Percentiles rank a stretch among this genome's conserved stretches.
Conservation (phyloP, 2,113 vertebrate genomes). For the Gavia stellata region DNA sequence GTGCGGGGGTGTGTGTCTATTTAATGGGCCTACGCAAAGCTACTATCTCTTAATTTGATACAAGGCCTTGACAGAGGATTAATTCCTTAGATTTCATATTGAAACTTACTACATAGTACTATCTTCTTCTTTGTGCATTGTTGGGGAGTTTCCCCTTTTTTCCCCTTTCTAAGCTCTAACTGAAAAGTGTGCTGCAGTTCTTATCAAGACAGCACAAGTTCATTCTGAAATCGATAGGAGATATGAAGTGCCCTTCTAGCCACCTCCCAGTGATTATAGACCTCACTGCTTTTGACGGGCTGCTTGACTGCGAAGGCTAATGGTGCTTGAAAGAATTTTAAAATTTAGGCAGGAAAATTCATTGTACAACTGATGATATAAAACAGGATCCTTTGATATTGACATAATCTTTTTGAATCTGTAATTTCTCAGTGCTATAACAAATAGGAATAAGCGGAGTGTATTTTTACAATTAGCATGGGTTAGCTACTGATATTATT, state of each 20-base stretch:
- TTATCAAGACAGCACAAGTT: not conserved
- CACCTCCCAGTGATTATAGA: not conserved
- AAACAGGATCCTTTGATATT: not conserved
- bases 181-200: not conserved
- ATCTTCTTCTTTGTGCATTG: not conserved
- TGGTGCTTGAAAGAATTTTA: not conserved
- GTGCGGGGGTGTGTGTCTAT: fast-evolving
- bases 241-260: not conserved
- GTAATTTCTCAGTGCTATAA: slow-evolving; percentile 24
- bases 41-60: not conserved
- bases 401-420: not conserved
- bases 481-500: slow-evolving; percentile 41
- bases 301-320: not conserved
- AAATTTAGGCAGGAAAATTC: not conserved
- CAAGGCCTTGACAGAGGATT: not conserved
- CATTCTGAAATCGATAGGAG: not conserved
- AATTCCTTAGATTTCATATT: not conserved
- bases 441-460: slow-evolving; percentile 10
- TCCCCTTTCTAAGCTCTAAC: not conserved
- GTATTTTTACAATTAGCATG: slow-evolving; percentile 21
- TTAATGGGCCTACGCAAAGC: not conserved
- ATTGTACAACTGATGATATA: not conserved
- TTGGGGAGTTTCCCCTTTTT: not conserved
- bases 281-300: not conserved
- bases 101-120: not conserved